phyloP scores from a whole-genome alignment of 2,797 vertebrate species.

The Discoglossus pictus region DNA sequence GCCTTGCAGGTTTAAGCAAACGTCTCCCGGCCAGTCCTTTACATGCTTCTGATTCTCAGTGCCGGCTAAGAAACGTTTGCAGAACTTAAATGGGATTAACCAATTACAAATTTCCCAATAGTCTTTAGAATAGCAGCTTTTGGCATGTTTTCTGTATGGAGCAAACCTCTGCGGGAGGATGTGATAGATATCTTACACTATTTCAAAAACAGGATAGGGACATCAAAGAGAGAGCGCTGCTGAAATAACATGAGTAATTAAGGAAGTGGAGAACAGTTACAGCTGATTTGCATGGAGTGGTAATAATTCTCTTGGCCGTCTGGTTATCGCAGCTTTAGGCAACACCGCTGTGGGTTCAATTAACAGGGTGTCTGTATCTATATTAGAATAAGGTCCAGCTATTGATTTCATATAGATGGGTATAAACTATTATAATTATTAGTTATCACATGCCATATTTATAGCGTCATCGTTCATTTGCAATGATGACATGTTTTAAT shows the following conservation, averaged over 20 bases:
- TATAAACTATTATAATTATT: no score
- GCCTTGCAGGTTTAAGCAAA: slow-evolving; percentile 73
- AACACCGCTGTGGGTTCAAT: slow-evolving; percentile 65
- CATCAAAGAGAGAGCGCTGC: slow-evolving; percentile 96
- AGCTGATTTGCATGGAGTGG: slow-evolving; percentile 98
- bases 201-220: slow-evolving; percentile 99
- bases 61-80: slow-evolving; percentile 76
- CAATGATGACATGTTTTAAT: no score
- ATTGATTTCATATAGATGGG: no score
- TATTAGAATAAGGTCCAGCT: no score
- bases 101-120: slow-evolving; percentile 91
- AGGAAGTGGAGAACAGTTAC: slow-evolving; percentile 95
- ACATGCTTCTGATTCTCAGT: slow-evolving; percentile 76
- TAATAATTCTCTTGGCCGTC: slow-evolving; percentile 96
- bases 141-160: slow-evolving; percentile 96
- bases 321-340: slow-evolving; percentile 80
- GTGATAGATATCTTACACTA: slow-evolving; percentile 91
- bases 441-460: no score
- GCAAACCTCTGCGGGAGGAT: slow-evolving; percentile 89
- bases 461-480: no score
- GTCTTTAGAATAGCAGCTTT: slow-evolving; percentile 89
- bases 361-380: slow-evolving; percentile 17
- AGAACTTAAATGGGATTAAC: slow-evolving; percentile 85
- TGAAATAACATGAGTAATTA: slow-evolving; percentile 99
- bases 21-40: slow-evolving; percentile 74